phyloP scores from a whole-genome alignment of 2,888 invertebrate genomes.

The Ephialtes manifestator region DNA sequence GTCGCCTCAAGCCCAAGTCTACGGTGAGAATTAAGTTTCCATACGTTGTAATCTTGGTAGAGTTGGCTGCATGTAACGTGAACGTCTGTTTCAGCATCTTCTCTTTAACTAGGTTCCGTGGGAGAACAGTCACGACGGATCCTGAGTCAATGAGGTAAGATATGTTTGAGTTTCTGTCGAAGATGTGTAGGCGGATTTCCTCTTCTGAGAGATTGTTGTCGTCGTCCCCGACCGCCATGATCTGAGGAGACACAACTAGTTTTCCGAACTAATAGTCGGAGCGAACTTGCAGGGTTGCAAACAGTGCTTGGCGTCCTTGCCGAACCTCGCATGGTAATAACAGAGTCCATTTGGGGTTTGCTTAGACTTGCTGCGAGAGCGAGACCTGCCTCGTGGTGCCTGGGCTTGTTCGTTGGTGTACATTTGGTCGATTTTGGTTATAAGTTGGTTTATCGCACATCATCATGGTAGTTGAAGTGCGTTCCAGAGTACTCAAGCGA shows the following conservation, averaged over 20 bases:
- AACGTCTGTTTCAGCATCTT: not conserved
- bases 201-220: not conserved
- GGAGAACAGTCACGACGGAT: slow-evolving; percentile 50
- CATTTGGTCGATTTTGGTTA: not conserved
- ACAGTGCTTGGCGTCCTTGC: slow-evolving; percentile 9
- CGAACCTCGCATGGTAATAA: slow-evolving; percentile 47
- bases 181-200: slow-evolving; percentile 45
- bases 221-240: slow-evolving; percentile 33
- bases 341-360: slow-evolving; percentile 21
- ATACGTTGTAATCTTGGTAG: slow-evolving; percentile 56
- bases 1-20: slow-evolving; percentile 53
- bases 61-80: slow-evolving; percentile 61
- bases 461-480: not conserved
- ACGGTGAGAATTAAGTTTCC: slow-evolving; percentile 52
- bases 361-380: slow-evolving; percentile 6
- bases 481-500: not conserved
- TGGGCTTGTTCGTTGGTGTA: not conserved
- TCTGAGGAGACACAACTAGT: slow-evolving; percentile 12
- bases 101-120: slow-evolving; percentile 13
- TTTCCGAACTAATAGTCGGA: slow-evolving; percentile 25
- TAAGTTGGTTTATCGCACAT: not conserved
- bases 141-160: slow-evolving; percentile 55
- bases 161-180: slow-evolving; percentile 25
- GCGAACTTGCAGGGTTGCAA: slow-evolving; percentile 6
- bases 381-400: slow-evolving; percentile 7